These are phyloP conservation scores for Bombycilla garrulus DNA, from an alignment of 2,113 vertebrate species.

Conservation along the genomic window DNA sequence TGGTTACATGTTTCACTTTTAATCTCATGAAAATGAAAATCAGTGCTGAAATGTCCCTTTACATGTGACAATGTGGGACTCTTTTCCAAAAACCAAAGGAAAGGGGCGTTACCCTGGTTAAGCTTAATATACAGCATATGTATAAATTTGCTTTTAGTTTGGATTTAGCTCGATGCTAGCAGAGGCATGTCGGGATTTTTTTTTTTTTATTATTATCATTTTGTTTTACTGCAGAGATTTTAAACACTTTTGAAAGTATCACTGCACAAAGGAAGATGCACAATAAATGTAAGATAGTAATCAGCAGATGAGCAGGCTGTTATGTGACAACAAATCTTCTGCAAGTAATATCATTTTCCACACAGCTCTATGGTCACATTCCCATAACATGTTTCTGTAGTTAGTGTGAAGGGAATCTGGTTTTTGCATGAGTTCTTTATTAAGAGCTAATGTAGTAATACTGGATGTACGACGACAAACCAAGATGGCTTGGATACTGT, in stretches of 20 bases:
- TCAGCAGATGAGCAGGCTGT: conserved; percentile 11
- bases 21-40: conserved; percentile 84
- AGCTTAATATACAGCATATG: conserved; percentile 75
- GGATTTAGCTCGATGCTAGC: conserved; percentile 23
- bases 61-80: conserved; percentile 77
- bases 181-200: conserved; percentile 32
- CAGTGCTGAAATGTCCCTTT: conserved; percentile 79
- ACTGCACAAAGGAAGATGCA: neutral
- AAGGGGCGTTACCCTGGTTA: conserved; percentile 72
- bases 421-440: conserved; percentile 70
- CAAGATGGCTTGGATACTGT: conserved; percentile 73
- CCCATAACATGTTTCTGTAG: conserved; percentile 54
- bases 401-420: conserved; percentile 67
- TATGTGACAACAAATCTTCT: conserved; percentile 56
- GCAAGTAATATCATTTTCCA: conserved; percentile 62
- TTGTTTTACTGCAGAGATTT: neutral
- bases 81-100: conserved; percentile 72
- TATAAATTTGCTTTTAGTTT: conserved; percentile 64
- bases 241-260: conserved; percentile 32
- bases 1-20: conserved; percentile 87
- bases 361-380: conserved; percentile 46
- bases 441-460: conserved; percentile 70
- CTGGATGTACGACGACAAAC: conserved; percentile 63
- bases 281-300: conserved; percentile 3
- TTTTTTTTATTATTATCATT: neutral